Conservation (phyloP, 2,797 vertebrate species). For the Meda fulgida region DNA sequence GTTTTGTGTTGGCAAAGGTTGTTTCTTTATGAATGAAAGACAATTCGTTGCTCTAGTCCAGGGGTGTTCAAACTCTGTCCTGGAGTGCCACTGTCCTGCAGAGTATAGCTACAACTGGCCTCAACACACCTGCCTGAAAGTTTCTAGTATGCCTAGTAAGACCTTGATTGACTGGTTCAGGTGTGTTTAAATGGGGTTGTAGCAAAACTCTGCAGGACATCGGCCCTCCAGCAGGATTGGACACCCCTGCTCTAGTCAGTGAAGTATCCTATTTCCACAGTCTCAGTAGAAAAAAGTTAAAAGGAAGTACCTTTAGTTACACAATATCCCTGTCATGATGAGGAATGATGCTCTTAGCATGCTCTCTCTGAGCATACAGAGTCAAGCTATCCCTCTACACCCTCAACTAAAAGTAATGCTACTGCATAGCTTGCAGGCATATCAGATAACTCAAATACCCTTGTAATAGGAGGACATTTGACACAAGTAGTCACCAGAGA, state of each 20-base stretch:
- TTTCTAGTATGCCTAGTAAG: neutral
- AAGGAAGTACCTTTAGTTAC: slow-evolving; percentile 11
- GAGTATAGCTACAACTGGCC: neutral
- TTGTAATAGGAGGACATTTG: slow-evolving; percentile 44
- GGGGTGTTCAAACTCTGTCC: neutral
- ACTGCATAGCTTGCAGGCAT: neutral
- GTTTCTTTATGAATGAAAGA: neutral
- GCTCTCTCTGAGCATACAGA: neutral
- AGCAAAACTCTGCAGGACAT: neutral
- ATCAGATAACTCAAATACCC: slow-evolving; percentile 11
- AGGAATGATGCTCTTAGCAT: neutral
- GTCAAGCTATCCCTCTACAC: neutral
- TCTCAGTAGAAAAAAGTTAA: neutral
- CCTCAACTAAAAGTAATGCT: slow-evolving; percentile 24
- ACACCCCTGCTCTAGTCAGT: neutral
- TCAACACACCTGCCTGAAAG: neutral
- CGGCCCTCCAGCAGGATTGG: neutral
- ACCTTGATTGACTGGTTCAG: neutral
- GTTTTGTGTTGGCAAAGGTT: neutral
- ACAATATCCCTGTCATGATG: slow-evolving; percentile 17
- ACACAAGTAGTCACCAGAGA: slow-evolving; percentile 48
- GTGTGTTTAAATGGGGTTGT: neutral
- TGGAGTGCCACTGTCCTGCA: neutral
- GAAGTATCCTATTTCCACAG: neutral
- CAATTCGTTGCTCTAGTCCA: neutral